Conservation (phyloP, 1,140 invertebrate species). For the Amphibalanus amphitrite region DNA sequence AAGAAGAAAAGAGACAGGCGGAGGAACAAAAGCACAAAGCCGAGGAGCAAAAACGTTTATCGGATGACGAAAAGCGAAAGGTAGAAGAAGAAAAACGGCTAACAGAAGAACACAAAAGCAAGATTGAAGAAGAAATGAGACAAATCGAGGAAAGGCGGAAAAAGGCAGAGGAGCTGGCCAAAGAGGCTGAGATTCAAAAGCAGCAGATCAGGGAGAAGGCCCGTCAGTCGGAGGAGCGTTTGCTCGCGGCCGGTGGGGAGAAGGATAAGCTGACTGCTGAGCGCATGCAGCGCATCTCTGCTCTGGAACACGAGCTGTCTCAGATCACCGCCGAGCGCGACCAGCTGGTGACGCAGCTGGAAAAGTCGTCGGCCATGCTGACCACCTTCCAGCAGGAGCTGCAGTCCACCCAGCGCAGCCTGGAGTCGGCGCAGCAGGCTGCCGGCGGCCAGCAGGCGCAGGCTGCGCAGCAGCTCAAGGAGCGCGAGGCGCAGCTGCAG, state of each 20-base stretch:
- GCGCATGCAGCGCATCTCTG: conserved; percentile 3
- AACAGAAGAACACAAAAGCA: background rate
- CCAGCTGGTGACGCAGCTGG: conserved; percentile 67
- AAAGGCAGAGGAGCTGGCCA: background rate
- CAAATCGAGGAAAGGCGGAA: background rate
- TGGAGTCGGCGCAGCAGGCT: conserved; percentile 41
- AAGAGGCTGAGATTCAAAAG: conserved; percentile 10
- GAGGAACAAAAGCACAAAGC: conserved; percentile 33
- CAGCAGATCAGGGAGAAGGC: conserved; percentile 7
- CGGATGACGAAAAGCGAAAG: conserved; percentile 26
- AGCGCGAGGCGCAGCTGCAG: conserved; percentile 24
- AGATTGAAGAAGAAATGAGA: background rate
- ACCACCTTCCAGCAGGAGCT: conserved; percentile 81
- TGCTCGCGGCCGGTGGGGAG: conserved; percentile 12
- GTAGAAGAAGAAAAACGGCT: conserved; percentile 16
- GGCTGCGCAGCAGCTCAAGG: conserved; percentile 24
- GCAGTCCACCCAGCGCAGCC: conserved; percentile 38
- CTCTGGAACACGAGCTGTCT: conserved; percentile 58
- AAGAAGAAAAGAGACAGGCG: background rate
- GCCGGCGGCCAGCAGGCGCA: conserved; percentile 43
- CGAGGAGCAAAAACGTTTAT: conserved; percentile 49
- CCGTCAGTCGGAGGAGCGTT: conserved; percentile 12
- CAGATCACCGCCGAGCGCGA: conserved; percentile 67
- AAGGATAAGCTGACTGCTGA: conserved; percentile 31
- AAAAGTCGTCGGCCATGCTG: conserved; percentile 80